Evolutionary conservation across 2,113 vertebrate genomes (phyloP).

Genomic region (Murina feae): DNA sequence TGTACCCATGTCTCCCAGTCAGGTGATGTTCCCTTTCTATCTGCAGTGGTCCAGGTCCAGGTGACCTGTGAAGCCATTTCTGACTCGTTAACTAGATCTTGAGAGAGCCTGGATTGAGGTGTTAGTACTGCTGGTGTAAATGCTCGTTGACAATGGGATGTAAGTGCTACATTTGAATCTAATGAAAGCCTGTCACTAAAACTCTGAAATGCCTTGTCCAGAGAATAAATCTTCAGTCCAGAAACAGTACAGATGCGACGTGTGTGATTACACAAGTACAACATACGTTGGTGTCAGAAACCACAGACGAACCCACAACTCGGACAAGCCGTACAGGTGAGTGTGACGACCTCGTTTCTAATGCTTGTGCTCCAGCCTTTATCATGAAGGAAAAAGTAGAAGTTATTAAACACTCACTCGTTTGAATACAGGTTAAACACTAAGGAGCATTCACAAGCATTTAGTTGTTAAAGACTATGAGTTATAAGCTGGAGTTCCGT

Average conservation of each 20-base stretch:
- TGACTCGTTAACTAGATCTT: background rate
- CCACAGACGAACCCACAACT: constrained; percentile 94
- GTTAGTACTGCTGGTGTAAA: background rate
- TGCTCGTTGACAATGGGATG: background rate
- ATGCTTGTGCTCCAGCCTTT: background rate
- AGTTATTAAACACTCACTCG: background rate
- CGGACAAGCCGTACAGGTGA: constrained; percentile 96
- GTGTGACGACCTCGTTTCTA: background rate
- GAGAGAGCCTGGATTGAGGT: constrained; percentile 26
- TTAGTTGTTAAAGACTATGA: background rate
- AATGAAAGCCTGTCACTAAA: constrained; percentile 22
- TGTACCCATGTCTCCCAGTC: background rate
- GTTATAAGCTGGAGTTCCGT: background rate
- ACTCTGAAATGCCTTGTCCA: constrained; percentile 47
- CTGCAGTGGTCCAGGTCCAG: background rate
- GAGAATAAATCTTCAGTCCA: constrained; percentile 79
- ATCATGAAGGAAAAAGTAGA: background rate
- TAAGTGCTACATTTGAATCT: background rate
- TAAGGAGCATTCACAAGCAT: background rate
- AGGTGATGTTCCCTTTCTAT: background rate
- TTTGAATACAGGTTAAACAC: background rate
- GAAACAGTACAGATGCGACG: constrained; percentile 93
- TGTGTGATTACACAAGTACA: constrained; percentile 94
- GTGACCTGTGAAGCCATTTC: background rate
- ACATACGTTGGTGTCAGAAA: constrained; percentile 96